A percentile compares a stretch with the other conserved stretches of the same genome.
phyloP scores from a whole-genome alignment of 2,797 vertebrate species.

The Pipistrellus nathusii region DNA sequence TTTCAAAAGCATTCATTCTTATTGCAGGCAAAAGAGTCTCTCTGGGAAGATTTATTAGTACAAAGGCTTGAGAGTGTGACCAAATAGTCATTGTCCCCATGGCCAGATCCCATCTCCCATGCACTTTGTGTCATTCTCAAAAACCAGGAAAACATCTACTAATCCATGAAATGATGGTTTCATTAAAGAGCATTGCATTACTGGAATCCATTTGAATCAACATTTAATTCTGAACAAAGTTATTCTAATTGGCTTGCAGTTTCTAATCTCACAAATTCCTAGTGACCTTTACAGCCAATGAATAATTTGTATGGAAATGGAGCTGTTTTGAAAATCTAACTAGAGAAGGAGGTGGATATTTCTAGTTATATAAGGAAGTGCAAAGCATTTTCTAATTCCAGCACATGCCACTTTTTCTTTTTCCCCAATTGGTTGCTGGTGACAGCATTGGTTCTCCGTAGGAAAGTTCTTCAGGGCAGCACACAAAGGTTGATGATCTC shows the following conservation, averaged over 20 bases:
- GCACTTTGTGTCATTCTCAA: slow-evolving; percentile 52
- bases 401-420: slow-evolving; percentile 59
- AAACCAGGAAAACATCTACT: slow-evolving; percentile 52
- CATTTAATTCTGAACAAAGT: slow-evolving; percentile 65
- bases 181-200: slow-evolving; percentile 76
- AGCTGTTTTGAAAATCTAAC: slow-evolving; percentile 81
- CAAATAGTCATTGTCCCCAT: slow-evolving; percentile 8
- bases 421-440: background rate
- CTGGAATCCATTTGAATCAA: slow-evolving; percentile 71
- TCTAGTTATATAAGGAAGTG: slow-evolving; percentile 69
- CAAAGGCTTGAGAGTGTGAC: slow-evolving; percentile 42
- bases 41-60: slow-evolving; percentile 72
- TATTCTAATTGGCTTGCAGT: slow-evolving; percentile 75
- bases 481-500: slow-evolving; percentile 39
- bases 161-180: slow-evolving; percentile 77
- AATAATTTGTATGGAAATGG: slow-evolving; percentile 79
- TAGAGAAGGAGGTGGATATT: slow-evolving; percentile 51
- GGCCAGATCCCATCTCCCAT: background rate
- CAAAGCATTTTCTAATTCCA: slow-evolving; percentile 71
- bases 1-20: slow-evolving; percentile 81
- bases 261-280: slow-evolving; percentile 72
- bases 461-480: slow-evolving; percentile 28
- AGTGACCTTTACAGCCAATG: slow-evolving; percentile 76
- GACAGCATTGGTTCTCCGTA: slow-evolving; percentile 24
- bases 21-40: slow-evolving; percentile 59